Conservation (phyloP, 2,888 invertebrate genomes). For the Microctonus aethiopoides region DNA sequence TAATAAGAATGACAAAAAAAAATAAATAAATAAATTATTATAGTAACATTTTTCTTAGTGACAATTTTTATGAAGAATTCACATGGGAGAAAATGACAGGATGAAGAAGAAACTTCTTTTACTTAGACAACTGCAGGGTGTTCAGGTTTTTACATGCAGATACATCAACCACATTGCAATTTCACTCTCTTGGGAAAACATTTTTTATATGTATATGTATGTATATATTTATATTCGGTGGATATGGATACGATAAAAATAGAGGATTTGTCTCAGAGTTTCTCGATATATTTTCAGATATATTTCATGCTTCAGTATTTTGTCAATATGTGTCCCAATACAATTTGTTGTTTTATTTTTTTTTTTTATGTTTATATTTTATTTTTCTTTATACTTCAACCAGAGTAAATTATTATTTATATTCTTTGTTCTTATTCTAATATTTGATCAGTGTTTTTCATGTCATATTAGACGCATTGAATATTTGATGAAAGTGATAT, state of each 20-base stretch:
- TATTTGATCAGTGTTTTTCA: no score
- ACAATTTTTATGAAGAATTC: neutral
- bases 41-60: neutral
- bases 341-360: no score
- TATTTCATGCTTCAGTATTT: neutral
- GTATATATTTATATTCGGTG: no score
- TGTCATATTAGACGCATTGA: no score
- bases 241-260: neutral
- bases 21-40: neutral
- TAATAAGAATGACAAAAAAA: neutral
- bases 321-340: neutral
- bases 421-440: no score
- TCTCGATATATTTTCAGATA: no score
- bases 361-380: neutral
- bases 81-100: neutral
- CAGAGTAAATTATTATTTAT: no score
- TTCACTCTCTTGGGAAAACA: neutral
- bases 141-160: no score
- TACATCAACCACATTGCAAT: neutral
- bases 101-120: neutral
- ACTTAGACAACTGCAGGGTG: no score
- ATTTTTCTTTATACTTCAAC: neutral
- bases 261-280: no score
- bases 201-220: neutral
- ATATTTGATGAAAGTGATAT: no score